Base-by-base conservation (phyloP, 1,140 invertebrate species). In the Battus philenor region DNA sequence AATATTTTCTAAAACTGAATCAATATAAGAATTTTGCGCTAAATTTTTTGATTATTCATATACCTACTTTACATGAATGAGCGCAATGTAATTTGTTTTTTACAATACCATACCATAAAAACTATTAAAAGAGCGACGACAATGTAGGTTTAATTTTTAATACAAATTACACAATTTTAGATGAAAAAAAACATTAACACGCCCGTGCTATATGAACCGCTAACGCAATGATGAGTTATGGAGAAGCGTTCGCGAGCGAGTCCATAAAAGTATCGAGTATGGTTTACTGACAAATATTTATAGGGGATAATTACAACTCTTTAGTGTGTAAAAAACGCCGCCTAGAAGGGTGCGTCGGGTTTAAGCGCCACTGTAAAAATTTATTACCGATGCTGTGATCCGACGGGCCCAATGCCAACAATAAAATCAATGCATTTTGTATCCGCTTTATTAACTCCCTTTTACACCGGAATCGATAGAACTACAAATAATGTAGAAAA, bases 251-350 rank as follows among this genome's bases (percentile, higher is more conserved):
- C 72, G 59, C 72, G 62, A 62, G 55, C 57, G 53, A 79, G 52
- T 76, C 68, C 70, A 83, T 83, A 80, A 80, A 79, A 70, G 67
- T 76, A 80, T 79, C 73, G 66, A 74, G 51, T 69, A 78, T 68
- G 71, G 69, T 72, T 73, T 81, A 79, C 81, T 83, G 77, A 81
- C 77, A 79, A 83, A 83, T 83, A 79, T 81, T 81, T 81, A 81
- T 78, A 83, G 75, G 73, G 77, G 71, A 81, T 84, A 84, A 84
- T 84, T 84, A 84, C 77, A 84, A 81, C 75, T 84, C 75, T 84
- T 84, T 84, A 74, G 61, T 66, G 67, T 71, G 74, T 81, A 81
- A 84, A 84, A 84, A 83, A 64, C 64, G 53, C n/a, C 53, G 49
- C 59, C 49, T 41, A 58, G 68, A 78, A 78, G 77, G 79, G 75